These are phyloP conservation scores for Condylostylus longicornis DNA, from an alignment of 1,140 invertebrate genomes.

Conservation along the genomic window DNA sequence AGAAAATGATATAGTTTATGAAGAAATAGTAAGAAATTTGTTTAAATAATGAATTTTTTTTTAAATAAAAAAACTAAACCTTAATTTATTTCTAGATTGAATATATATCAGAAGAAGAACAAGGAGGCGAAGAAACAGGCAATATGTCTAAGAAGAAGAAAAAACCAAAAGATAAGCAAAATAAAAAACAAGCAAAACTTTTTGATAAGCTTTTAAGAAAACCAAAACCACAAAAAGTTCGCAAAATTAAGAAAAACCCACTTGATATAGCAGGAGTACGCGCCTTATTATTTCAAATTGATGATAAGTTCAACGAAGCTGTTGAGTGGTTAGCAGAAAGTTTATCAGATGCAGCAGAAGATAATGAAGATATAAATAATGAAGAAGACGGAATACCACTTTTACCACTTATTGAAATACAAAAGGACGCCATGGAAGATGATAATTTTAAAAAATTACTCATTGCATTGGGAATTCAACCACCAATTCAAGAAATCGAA, in stretches of 20 bases:
- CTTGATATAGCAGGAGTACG: slow-evolving; percentile 22
- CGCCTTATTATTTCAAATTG: slow-evolving; percentile 16
- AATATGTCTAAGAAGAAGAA: not conserved
- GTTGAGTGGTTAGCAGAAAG: slow-evolving; percentile 46
- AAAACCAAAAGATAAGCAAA: slow-evolving; percentile 2
- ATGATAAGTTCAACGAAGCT: slow-evolving; percentile 35
- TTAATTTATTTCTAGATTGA: no score
- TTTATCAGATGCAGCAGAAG: slow-evolving; percentile 42
- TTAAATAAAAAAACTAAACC: no score
- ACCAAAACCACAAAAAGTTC: slow-evolving; percentile 10
- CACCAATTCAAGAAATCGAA: slow-evolving; percentile 39
- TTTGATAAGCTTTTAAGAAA: not conserved
- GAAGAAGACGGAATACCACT: slow-evolving; percentile 40
- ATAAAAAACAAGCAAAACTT: not conserved
- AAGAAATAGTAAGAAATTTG: no score
- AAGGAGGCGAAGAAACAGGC: not conserved
- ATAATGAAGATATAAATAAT: slow-evolving; percentile 36
- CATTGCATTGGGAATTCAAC: slow-evolving; percentile 38
- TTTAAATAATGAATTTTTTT: no score
- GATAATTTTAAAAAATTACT: slow-evolving; percentile 40
- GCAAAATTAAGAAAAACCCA: slow-evolving; percentile 20
- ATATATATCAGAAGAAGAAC: not conserved
- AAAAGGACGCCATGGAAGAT: slow-evolving; percentile 41
- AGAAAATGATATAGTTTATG: no score
- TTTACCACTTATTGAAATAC: slow-evolving; percentile 38